A percentile compares a stretch with the other conserved stretches of the same genome.
Evolutionary conservation across 2,797 vertebrate genomes (phyloP).

Genomic region (Numenius phaeopus): DNA sequence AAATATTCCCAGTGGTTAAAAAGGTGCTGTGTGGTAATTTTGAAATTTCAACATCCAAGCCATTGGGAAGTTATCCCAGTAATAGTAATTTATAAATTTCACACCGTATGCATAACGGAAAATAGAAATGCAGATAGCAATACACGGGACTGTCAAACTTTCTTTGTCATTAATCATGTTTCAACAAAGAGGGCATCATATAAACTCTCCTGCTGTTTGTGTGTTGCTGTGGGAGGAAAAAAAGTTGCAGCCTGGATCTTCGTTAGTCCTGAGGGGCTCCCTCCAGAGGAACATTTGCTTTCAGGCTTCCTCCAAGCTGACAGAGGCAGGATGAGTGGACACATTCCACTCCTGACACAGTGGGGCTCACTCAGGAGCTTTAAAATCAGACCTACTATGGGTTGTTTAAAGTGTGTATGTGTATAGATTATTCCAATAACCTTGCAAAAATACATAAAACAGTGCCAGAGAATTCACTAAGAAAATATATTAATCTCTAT

Average conservation of each 20-base stretch:
- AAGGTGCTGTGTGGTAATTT: background rate
- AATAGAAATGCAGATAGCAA: background rate
- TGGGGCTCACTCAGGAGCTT: background rate
- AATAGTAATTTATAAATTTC: background rate
- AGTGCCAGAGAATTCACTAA: background rate
- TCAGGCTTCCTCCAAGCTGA: constrained; percentile 4
- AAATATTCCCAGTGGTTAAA: background rate
- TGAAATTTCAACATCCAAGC: background rate
- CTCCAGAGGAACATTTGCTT: constrained; percentile 47
- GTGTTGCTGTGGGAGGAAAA: background rate
- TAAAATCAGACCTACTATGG: background rate
- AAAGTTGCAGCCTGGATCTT: constrained; percentile 50
- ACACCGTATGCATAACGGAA: background rate
- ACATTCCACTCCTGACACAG: background rate
- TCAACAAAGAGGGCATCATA: background rate
- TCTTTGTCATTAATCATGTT: background rate
- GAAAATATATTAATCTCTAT: background rate
- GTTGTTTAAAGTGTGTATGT: background rate
- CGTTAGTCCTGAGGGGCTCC: constrained; percentile 25
- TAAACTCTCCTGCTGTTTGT: background rate
- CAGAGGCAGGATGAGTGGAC: constrained; percentile 38
- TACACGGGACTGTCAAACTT: constrained; percentile 1
- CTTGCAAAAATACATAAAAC: background rate
- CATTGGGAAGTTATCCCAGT: background rate
- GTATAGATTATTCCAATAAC: background rate